Evolutionary conservation across 2,888 invertebrate species (phyloP).

Genomic region (Cataglyphis livida): DNA sequence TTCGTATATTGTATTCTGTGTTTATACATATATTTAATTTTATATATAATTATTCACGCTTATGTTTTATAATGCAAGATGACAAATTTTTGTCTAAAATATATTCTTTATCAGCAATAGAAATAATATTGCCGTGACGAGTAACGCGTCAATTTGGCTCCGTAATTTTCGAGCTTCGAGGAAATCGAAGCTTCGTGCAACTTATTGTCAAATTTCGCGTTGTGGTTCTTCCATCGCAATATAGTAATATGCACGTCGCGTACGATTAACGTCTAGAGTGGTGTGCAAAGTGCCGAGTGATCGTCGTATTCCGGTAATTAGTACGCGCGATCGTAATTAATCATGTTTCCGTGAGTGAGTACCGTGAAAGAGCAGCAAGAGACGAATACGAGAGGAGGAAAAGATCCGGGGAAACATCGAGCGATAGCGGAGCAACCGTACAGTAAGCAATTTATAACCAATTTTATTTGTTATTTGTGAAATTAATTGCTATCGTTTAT

Average conservation of each 20-base stretch:
- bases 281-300: background rate
- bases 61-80: background rate
- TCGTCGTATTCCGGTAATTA: background rate
- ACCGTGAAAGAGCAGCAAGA: background rate
- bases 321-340: background rate
- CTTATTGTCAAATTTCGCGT: background rate
- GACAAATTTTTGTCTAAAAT: background rate
- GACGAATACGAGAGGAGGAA: background rate
- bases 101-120: background rate
- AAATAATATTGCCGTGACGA: background rate
- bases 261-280: background rate
- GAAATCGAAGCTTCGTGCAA: background rate
- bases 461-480: background rate
- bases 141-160: background rate
- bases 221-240: background rate
- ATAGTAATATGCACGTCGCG: background rate
- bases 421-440: background rate
- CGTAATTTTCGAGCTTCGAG: background rate
- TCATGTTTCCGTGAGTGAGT: background rate
- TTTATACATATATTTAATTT: background rate
- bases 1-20: background rate
- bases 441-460: background rate
- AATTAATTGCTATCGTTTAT: background rate
- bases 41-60: background rate
- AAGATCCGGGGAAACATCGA: background rate